phyloP scores from a whole-genome alignment of 2,113 vertebrate genomes.

The Chiloscyllium plagiosum region DNA sequence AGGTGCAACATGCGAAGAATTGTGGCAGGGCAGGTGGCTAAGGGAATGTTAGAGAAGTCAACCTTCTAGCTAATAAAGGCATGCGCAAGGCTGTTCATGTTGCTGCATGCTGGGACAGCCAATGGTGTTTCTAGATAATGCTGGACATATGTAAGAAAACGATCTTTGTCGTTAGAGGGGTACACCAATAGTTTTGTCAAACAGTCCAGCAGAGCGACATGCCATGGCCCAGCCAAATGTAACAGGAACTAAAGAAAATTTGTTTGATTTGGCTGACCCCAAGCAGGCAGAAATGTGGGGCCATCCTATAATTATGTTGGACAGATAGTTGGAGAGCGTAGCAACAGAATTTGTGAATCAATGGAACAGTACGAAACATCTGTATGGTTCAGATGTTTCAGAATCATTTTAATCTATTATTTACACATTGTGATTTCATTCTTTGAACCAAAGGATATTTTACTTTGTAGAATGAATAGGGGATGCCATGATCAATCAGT shows the following conservation, averaged over 20 bases:
- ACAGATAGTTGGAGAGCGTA: neutral
- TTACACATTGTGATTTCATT: neutral
- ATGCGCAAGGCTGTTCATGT: neutral
- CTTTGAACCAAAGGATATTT: conserved; percentile 20
- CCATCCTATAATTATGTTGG: neutral
- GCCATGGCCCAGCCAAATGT: neutral
- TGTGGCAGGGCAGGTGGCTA: neutral
- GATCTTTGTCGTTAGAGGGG: neutral
- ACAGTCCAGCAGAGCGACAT: neutral
- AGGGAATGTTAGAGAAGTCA: neutral
- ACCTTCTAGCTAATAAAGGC: neutral
- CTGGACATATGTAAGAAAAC: neutral
- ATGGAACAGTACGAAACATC: neutral
- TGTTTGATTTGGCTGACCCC: neutral
- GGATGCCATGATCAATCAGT: conserved; percentile 22
- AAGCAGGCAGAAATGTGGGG: neutral
- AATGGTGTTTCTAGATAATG: neutral
- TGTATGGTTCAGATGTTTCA: neutral
- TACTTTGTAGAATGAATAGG: conserved; percentile 9
- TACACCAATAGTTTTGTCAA: neutral
- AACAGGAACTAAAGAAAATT: neutral
- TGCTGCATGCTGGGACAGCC: neutral
- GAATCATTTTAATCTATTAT: conserved; percentile 19
- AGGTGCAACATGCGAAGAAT: neutral
- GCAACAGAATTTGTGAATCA: neutral